These are phyloP conservation scores for Cryptocephalus moraei DNA, from an alignment of 2,888 invertebrate species.

Conservation along the genomic window DNA sequence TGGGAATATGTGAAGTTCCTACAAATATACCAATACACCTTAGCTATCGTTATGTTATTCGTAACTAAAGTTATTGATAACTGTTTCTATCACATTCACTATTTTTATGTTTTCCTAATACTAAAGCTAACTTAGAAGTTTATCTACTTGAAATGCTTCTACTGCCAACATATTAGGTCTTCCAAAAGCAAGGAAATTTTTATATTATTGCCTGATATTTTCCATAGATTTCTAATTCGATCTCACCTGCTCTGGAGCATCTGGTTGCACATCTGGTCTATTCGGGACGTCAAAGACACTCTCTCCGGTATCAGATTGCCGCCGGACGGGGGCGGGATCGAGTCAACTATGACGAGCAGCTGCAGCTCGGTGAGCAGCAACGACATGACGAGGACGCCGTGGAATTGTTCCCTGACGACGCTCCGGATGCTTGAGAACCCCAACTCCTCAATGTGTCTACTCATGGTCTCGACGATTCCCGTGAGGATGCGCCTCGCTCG, in stretches of 20 bases:
- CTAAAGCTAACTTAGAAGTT: too few species aligned
- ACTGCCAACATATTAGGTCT: too few species aligned
- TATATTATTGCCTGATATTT: too few species aligned
- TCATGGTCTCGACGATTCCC: slow-evolving; percentile 39
- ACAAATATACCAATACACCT: background rate
- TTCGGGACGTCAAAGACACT: slow-evolving; percentile 29
- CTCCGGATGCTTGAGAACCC: slow-evolving; percentile 15
- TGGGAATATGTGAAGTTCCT: slow-evolving; percentile 20
- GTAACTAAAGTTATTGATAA: too few species aligned
- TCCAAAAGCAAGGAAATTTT: too few species aligned
- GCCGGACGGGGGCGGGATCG: slow-evolving; percentile 33
- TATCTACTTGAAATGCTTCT: too few species aligned
- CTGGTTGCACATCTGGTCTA: slow-evolving; percentile 32
- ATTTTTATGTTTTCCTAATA: too few species aligned
- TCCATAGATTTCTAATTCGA: background rate
- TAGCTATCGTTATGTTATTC: background rate
- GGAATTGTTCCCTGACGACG: slow-evolving; percentile 12
- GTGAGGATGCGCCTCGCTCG: slow-evolving; percentile 36
- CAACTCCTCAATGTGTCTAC: slow-evolving; percentile 39
- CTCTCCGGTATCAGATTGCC: slow-evolving; percentile 33
- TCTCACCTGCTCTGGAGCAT: slow-evolving; percentile 28
- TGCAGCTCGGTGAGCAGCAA: slow-evolving; percentile 41
- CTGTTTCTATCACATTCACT: too few species aligned
- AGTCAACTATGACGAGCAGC: slow-evolving; percentile 39
- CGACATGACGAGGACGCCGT: slow-evolving; percentile 36